phyloP scores from a whole-genome alignment of 2,113 vertebrate genomes.

The Malaclemys terrapin region DNA sequence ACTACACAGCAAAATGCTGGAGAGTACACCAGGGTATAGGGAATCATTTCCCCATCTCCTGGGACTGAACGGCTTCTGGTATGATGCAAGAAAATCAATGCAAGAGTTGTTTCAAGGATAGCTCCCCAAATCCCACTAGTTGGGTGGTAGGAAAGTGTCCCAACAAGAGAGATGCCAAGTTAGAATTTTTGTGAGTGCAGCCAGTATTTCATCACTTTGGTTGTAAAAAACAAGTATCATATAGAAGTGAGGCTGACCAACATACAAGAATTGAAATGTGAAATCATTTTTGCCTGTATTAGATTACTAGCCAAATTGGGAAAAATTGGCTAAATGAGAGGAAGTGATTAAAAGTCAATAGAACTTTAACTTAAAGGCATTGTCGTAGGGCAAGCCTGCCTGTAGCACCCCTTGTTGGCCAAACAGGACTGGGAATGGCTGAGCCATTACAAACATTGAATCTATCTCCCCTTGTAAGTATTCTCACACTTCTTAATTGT shows the following conservation, averaged over 20 bases:
- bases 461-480: too few relatives aligned
- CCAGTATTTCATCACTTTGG: neutral
- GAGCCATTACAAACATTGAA: too few relatives aligned
- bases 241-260: rapidly evolving
- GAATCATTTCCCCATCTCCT: neutral
- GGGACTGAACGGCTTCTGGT: neutral
- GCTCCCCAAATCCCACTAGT: neutral
- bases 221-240: neutral
- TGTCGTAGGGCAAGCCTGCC: neutral
- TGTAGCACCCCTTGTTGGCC: neutral
- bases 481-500: too few relatives aligned
- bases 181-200: neutral
- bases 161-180: neutral
- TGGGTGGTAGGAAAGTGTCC: neutral
- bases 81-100: neutral
- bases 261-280: neutral
- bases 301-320: neutral
- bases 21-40: neutral
- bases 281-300: neutral
- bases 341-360: neutral
- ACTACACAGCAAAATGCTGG: neutral
- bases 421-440: too few relatives aligned
- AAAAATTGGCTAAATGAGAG: neutral
- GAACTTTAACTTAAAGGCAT: neutral
- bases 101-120: conserved; percentile 5